A percentile compares a stretch with the other conserved stretches of the same genome.
These are phyloP conservation scores for Ictidomys tridecemlineatus DNA, from an alignment of 2,113 vertebrate genomes.

Conservation along the genomic window DNA sequence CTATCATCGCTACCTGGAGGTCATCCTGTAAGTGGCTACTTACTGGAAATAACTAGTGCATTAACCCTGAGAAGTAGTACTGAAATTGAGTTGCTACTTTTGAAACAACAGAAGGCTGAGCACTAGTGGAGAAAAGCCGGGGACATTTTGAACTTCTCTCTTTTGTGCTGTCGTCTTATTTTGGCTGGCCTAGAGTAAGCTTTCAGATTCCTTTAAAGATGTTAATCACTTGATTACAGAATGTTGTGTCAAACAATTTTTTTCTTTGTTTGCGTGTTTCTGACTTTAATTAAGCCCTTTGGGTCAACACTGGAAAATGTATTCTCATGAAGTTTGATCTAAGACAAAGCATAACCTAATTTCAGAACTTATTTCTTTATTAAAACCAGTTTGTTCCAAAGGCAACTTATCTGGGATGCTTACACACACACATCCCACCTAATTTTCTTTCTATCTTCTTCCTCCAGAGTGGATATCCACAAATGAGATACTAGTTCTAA, in stretches of 20 bases:
- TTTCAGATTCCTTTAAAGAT: neutral
- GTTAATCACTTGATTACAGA: constrained; percentile 47
- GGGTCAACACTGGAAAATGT: neutral
- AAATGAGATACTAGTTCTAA: neutral
- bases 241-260: neutral
- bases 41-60: neutral
- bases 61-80: neutral
- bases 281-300: constrained; percentile 50
- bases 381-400: constrained; percentile 43
- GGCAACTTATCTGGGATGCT: neutral
- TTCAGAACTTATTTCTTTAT: constrained; percentile 25
- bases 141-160: neutral
- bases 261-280: constrained; percentile 20
- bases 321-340: constrained; percentile 3
- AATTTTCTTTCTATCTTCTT: neutral
- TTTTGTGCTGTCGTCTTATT: too few relatives aligned
- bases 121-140: neutral
- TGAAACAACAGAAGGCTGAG: neutral
- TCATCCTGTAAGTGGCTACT: neutral
- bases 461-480: neutral
- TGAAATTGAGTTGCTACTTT: neutral
- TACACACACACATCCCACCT: neutral
- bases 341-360: constrained; percentile 12
- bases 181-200: neutral
- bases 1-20: neutral